Percentiles rank a stretch among this genome's conserved stretches.
Evolutionary conservation across 1,140 invertebrate genomes (phyloP).

Genomic region (Calephelis nemesis): DNA sequence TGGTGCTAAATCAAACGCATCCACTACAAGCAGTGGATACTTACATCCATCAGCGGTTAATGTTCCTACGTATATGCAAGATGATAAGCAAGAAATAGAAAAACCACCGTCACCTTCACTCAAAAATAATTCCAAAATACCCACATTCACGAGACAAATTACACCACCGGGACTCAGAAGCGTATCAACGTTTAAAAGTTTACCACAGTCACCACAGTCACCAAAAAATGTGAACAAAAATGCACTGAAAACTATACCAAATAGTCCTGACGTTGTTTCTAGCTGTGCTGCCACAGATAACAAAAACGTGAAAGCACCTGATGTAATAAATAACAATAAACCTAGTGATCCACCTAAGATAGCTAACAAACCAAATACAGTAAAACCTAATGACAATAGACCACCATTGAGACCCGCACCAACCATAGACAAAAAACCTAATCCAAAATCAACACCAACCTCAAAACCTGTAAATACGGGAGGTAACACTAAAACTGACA

Average conservation of each 20-base stretch:
- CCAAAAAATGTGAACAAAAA: slow-evolving; percentile 57
- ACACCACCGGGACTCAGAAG: slow-evolving; percentile 75
- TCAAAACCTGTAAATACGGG: slow-evolving; percentile 52
- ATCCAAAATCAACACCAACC: slow-evolving; percentile 42
- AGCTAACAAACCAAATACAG: slow-evolving; percentile 48
- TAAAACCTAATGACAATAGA: slow-evolving; percentile 57
- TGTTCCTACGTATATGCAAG: slow-evolving; percentile 75
- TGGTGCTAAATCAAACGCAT: slow-evolving; percentile 80
- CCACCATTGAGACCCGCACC: slow-evolving; percentile 57
- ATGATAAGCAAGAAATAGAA: slow-evolving; percentile 45
- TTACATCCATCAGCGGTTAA: slow-evolving; percentile 85
- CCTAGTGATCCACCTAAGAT: slow-evolving; percentile 55
- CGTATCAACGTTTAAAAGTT: slow-evolving; percentile 65
- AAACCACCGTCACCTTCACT: slow-evolving; percentile 61
- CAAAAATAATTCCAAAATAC: slow-evolving; percentile 68
- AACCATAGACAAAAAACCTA: slow-evolving; percentile 53
- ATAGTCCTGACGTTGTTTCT: slow-evolving; percentile 86
- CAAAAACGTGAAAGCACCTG: slow-evolving; percentile 81
- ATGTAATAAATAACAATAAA: slow-evolving; percentile 79
- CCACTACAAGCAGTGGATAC: slow-evolving; percentile 86
- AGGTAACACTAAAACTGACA: slow-evolving; percentile 48
- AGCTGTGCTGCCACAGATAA: slow-evolving; percentile 79
- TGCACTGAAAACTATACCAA: slow-evolving; percentile 63
- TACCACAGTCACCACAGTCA: slow-evolving; percentile 57
- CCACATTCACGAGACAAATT: slow-evolving; percentile 71